Percentiles rank a stretch among this genome's conserved stretches.
phyloP scores from a whole-genome alignment of 2,797 vertebrate genomes.

The Pangasius mekongensis region DNA sequence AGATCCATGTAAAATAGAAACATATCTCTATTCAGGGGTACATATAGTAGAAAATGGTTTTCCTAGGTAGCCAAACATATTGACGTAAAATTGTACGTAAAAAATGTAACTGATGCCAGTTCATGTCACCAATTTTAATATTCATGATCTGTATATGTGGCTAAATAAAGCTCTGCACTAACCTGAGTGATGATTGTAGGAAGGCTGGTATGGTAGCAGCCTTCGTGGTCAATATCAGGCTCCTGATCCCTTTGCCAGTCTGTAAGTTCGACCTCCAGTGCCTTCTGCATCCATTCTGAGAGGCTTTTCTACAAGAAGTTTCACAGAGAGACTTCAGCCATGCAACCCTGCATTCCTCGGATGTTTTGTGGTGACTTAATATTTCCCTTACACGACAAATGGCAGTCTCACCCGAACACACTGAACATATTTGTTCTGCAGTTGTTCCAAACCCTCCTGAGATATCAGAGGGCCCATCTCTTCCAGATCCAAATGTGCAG shows the following conservation, averaged over 20 bases:
- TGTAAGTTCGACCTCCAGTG: constrained; percentile 88
- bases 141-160: not conserved
- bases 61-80: not conserved
- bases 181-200: constrained; percentile 92
- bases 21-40: not conserved
- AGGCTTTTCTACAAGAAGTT: constrained; percentile 78
- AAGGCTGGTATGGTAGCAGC: constrained; percentile 90
- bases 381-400: not conserved
- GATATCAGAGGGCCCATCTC: constrained; percentile 85
- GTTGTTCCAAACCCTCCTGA: constrained; percentile 81
- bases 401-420: constrained; percentile 81
- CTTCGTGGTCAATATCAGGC: constrained; percentile 88
- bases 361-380: not conserved
- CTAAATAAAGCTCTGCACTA: not conserved
- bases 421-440: constrained; percentile 87
- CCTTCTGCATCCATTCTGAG: constrained; percentile 93
- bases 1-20: not conserved
- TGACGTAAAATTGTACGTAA: not conserved
- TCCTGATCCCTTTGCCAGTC: constrained; percentile 92
- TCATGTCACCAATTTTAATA: not conserved
- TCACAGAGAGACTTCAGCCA: constrained; percentile 22
- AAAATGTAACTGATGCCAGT: not conserved
- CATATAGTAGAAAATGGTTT: not conserved
- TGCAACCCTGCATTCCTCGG: not conserved
- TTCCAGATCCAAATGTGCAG: constrained; percentile 79